phyloP scores from a whole-genome alignment of 1,140 invertebrate genomes.

The Brachionus angularis region DNA sequence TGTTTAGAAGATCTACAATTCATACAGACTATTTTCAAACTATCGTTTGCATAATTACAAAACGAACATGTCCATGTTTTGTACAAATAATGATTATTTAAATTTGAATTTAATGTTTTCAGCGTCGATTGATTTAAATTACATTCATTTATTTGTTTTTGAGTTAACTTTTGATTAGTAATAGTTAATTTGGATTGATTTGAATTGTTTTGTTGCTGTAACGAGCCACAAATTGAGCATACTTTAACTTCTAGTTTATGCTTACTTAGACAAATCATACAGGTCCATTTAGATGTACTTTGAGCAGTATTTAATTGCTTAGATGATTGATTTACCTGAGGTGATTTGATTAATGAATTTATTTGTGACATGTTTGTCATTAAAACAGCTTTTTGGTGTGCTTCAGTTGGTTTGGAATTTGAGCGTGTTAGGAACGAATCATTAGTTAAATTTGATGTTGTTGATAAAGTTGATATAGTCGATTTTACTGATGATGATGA shows the following conservation, averaged over 20 bases:
- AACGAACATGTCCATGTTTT: slow-evolving; percentile 38
- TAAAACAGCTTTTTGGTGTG: too few relatives aligned
- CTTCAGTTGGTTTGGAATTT: too few relatives aligned
- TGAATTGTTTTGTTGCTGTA: slow-evolving; percentile 15
- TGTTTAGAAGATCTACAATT: slow-evolving; percentile 25
- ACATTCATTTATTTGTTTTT: too few relatives aligned
- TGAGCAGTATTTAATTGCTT: not conserved
- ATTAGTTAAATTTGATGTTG: slow-evolving; percentile 9
- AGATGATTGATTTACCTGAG: not conserved
- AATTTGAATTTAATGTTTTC: not conserved
- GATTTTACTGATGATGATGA: not conserved
- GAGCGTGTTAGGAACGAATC: not conserved
- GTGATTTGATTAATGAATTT: too few relatives aligned
- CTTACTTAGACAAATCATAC: slow-evolving; percentile 31
- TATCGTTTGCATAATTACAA: slow-evolving; percentile 26
- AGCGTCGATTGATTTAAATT: not conserved
- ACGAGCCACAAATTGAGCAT: slow-evolving; percentile 24
- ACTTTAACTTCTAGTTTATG: slow-evolving; percentile 37
- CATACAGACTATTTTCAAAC: slow-evolving; percentile 37
- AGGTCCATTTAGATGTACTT: slow-evolving; percentile 31
- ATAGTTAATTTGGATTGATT: not conserved
- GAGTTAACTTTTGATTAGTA: not conserved
- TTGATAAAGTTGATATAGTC: not conserved
- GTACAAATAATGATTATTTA: not conserved
- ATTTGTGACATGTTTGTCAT: too few relatives aligned